Evolutionary conservation across 2,113 vertebrate genomes (phyloP), one percentile per base, ranked within the genome.

Genomic region (Sminthopsis crassicaudata): DNA sequence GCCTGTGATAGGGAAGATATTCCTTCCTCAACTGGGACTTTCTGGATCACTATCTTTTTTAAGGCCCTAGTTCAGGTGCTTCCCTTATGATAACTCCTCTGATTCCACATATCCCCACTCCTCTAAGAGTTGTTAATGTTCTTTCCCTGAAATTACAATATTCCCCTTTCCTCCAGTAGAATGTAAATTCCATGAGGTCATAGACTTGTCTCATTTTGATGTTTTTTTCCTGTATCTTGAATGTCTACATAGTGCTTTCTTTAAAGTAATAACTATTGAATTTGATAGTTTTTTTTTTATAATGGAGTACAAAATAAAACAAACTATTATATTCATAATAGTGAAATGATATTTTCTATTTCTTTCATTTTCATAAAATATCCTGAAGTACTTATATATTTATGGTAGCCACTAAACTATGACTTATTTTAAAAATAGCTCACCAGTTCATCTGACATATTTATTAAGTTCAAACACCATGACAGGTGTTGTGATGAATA

Each of bases 341-440:
- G 30, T 10, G 0, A 46, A 14, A 10, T 0, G n/a, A 0, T 4
- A 2, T 36, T 42, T 46, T 8, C 5, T 51, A 51, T 52, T 26
- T 89, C 24, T 8, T 42, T 12, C 57, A 5, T 94, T 89, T 48
- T 53, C 55, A 23, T 22, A 30, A 4, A 30, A 2, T 46, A 12
- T 4, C 2, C 24, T 25, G 0, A 1, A 42, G 10, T 14, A 0
- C 46, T 50, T n/a, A 4, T 9, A 0, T 48, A 30, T 55, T 67
- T 88, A 42, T 54, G 19, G 51, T 46, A 54, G 10, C 36, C 16
- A 8, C 6, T 2, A 27, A 93, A 24, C 46, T 53, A 36, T 10
- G n/a, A 48, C 88, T 60, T n/a, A 76, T 36, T n/a, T 36, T 36
- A 36, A 67, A 36, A 36, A 84, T 23, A 23, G n/a, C 19, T n/a